A percentile compares a stretch with the other conserved stretches of the same genome.
phyloP scores from a whole-genome alignment of 1,140 invertebrate genomes.

The Drosophila hydei region DNA sequence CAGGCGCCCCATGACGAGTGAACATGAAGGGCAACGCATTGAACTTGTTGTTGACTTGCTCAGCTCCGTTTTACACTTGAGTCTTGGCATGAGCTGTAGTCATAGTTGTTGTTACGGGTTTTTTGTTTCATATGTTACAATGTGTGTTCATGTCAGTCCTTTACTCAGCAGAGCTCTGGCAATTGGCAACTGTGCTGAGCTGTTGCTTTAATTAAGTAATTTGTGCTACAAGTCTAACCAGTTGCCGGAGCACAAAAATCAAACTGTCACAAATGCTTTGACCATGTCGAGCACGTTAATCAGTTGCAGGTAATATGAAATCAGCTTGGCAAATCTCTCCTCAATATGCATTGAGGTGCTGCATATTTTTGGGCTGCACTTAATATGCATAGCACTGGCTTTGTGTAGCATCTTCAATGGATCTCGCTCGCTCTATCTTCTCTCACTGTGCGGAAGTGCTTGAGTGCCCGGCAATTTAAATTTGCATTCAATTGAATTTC shows the following conservation, averaged over 20 bases:
- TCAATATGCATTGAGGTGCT: conserved; percentile 64
- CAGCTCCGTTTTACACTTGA: conserved; percentile 42
- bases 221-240: conserved; percentile 8
- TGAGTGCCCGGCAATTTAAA: conserved; percentile 65
- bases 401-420: conserved; percentile 5
- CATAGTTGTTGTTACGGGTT: conserved; percentile 15
- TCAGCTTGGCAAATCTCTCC: conserved; percentile 17
- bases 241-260: conserved; percentile 11
- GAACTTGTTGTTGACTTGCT: conserved; percentile 57
- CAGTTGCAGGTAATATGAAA: not conserved
- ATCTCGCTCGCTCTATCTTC: too few relatives aligned
- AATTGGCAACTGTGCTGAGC: conserved; percentile 19
- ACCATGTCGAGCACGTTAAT: not conserved
- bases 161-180: conserved; percentile 22
- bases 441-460: not conserved
- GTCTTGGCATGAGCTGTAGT: conserved; percentile 34
- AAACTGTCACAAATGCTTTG: conserved; percentile 14
- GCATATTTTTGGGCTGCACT: conserved; percentile 64
- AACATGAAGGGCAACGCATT: conserved; percentile 48
- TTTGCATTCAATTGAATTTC: conserved; percentile 78
- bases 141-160: conserved; percentile 32
- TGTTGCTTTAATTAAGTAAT: conserved; percentile 56
- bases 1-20: conserved; percentile 42
- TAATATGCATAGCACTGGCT: conserved; percentile 47
- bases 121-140: conserved; percentile 25